Conservation (phyloP, 2,797 vertebrate genomes). For the Tangara arthus region DNA sequence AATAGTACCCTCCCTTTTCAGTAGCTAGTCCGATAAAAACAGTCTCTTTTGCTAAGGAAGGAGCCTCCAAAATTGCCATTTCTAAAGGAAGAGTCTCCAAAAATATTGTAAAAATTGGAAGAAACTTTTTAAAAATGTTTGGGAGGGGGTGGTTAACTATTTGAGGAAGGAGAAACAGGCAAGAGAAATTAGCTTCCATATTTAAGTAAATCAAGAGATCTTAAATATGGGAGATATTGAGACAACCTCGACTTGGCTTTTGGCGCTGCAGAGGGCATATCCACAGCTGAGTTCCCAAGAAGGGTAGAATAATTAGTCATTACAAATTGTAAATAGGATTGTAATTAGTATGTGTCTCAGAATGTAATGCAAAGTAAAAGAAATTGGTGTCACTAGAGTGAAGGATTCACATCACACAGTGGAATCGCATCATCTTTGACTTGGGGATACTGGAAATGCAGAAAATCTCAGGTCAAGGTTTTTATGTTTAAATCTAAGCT, state of each 20-base stretch:
- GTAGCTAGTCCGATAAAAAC: neutral
- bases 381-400: neutral
- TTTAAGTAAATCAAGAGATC: neutral
- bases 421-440: neutral
- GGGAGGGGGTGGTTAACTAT: neutral
- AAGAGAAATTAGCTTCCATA: neutral
- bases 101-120: neutral
- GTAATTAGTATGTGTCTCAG: neutral
- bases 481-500: neutral
- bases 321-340: neutral
- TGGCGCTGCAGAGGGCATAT: neutral
- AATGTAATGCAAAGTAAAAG: neutral
- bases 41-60: neutral
- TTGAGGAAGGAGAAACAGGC: neutral
- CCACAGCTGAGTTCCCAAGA: neutral
- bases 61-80: neutral
- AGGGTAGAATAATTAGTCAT: neutral
- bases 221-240: neutral
- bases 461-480: neutral
- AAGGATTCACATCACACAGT: neutral
- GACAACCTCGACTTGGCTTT: neutral
- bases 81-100: neutral
- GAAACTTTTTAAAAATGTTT: neutral
- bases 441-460: neutral
- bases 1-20: neutral